Evolutionary conservation across 2,113 vertebrate species (phyloP), one percentile per base, ranked within the genome.

Genomic region (Oreochromis aureus): DNA sequence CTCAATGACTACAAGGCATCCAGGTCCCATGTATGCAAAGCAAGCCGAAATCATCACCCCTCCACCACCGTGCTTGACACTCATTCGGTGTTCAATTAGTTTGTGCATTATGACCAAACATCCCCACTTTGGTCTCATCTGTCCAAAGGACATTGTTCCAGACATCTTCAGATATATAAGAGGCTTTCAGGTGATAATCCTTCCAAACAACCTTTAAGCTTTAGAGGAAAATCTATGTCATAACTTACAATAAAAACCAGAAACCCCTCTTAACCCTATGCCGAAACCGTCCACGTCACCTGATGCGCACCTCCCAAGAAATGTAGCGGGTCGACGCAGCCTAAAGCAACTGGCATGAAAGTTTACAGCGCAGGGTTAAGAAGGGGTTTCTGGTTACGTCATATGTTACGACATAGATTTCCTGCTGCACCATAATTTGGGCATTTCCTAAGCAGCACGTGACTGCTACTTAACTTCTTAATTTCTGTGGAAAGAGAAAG

Each of bases 281-380:
- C 36, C 9, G 3, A 39, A 39, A 39, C 36, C 8, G 9, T 39
- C 9, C 36, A 39, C 36, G 36, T 39, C 36, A 39, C 36, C 36
- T 39, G 36, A 39, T 39, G 36, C 9, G 36, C 36, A 39, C 36
- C 36, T 10, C 3, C 36, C 36, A 5, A 61, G 61, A 66, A 39
- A 39, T 12, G 61, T 36, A 66, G 32, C 10, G 0, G 10, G 32
- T 66, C 4, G 1, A 10, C 4, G 10, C 18, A 36, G 18, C 4
- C 30, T 41, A 41, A 11, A 24, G 54, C 12, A n/a, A 12, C n/a
- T 24, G n/a, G 2, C 56, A 16, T 59, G 56, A 5, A 66, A 12
- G 32, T 66, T 66, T 66, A 66, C 32, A 36, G 18, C 61, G n/a
- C 61, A 66, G 6, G 61, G 59, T 63, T 36, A 36, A 63, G 32